Evolutionary conservation across 1,140 invertebrate species (phyloP), one percentile per base, ranked within the genome.

Genomic region (Halesus radiatus): DNA sequence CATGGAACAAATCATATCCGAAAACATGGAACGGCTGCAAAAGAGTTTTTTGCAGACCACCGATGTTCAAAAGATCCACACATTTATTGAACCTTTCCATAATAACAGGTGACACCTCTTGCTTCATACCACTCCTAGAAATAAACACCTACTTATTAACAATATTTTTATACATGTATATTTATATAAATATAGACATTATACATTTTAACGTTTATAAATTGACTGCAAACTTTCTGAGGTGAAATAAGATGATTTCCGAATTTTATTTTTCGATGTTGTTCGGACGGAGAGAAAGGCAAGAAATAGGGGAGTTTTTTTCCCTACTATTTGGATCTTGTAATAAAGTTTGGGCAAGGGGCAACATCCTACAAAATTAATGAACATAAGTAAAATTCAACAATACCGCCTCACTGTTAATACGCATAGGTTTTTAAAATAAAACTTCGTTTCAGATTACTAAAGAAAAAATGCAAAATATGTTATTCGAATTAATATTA

Each of bases 1-100:
- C 89, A 84, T 90, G 87, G 83, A 91, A 91, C 0, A 92, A 62
- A 85, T 95, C 91, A 81, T 93, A 92, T n/a, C 93, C 93, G 85
- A 87, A 89, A 4, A 92, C 90, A 16, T 89, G 90, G 80, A 95
- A 95, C 1, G 93, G 89, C 60, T 89, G 86, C 58, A 91, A 85
- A 13, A 86, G 64, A 45, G 85, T 84, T n/a, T 84, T 87, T 2
- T 88, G 72, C 7, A 86, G 78, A 2, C 86, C 81, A 3, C 84
- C 26, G 13, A 93, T 68, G 45, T 91, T 80, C 20, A 93, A 82
- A 81, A 92, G 89, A 16, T 91, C 84, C 18, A 93, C 5, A 5
- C 92, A 90, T 84, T 89, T 86, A 18, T 90, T 58, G 73, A 91
- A 88, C 52, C 86, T 84, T 54, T 86, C 68, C 56, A 52, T 50